Evolutionary conservation across 92 coral and sea anemone species (phyloP).

Genomic region (Paramuricea clavata): DNA sequence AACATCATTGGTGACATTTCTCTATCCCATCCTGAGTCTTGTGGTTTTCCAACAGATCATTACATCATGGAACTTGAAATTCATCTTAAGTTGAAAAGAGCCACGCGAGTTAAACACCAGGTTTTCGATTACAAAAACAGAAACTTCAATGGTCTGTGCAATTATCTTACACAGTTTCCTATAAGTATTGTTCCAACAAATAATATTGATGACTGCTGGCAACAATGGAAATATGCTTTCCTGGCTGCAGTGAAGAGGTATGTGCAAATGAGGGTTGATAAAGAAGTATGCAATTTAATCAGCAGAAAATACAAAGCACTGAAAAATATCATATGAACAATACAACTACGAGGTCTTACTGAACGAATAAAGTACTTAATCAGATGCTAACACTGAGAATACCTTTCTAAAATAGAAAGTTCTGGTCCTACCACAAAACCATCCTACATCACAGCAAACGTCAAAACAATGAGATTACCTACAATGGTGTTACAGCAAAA

Average conservation of each 20-base stretch:
- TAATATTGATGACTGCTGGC: constrained; percentile 53
- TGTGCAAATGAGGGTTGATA: constrained; percentile 68
- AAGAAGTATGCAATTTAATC: constrained; percentile 49
- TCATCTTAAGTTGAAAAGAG: constrained; percentile 36
- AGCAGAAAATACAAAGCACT: constrained; percentile 21
- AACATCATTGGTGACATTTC: constrained; percentile 52
- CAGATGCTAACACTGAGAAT: constrained; percentile 51
- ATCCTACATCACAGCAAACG: constrained; percentile 5
- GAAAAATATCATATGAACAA: constrained; percentile 8
- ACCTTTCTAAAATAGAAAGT: background rate
- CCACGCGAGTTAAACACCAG: constrained; percentile 46
- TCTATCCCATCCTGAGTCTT: constrained; percentile 37
- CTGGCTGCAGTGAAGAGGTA: constrained; percentile 58
- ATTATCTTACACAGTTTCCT: constrained; percentile 21
- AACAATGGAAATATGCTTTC: constrained; percentile 46
- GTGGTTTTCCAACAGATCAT: constrained; percentile 62
- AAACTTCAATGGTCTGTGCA: constrained; percentile 60
- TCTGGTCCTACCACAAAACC: constrained; percentile 7
- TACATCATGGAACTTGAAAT: constrained; percentile 56
- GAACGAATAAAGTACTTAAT: constrained; percentile 15
- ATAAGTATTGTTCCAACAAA: constrained; percentile 26
- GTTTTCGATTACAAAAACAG: constrained; percentile 59
- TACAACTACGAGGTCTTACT: constrained; percentile 60
- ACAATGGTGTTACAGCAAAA: background rate
- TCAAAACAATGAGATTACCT: background rate